Conservation (phyloP, 2,797 vertebrate species). For the Bradypus variegatus region DNA sequence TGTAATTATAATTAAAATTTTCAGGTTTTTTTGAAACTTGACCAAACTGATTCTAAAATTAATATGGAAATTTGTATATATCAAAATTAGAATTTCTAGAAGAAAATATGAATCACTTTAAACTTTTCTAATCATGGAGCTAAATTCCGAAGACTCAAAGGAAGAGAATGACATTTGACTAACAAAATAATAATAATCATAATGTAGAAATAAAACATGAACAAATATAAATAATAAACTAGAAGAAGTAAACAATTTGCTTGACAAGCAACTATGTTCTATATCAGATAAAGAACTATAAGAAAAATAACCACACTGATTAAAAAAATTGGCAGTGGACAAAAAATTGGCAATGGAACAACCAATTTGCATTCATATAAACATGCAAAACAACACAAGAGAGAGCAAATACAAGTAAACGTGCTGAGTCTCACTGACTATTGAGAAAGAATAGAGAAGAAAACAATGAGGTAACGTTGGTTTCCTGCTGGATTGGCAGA, state of each 20-base stretch:
- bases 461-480: background rate
- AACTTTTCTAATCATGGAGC: background rate
- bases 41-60: constrained; percentile 20
- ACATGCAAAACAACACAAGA: background rate
- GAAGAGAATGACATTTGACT: background rate
- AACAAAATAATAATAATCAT: background rate
- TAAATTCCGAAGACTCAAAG: background rate
- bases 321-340: background rate
- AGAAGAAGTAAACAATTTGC: background rate
- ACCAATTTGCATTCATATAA: background rate
- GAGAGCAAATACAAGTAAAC: background rate
- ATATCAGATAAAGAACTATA: background rate
- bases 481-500: background rate
- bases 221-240: background rate
- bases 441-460: background rate
- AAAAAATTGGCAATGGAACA: background rate
- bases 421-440: background rate
- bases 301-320: background rate
- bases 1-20: background rate
- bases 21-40: background rate
- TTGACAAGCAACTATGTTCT: background rate
- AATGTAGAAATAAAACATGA: background rate
- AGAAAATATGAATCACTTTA: background rate
- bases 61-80: background rate
- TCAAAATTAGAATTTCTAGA: background rate